Evolutionary conservation across 2,888 invertebrate species (phyloP).

Genomic region (Tenodera sinensis): DNA sequence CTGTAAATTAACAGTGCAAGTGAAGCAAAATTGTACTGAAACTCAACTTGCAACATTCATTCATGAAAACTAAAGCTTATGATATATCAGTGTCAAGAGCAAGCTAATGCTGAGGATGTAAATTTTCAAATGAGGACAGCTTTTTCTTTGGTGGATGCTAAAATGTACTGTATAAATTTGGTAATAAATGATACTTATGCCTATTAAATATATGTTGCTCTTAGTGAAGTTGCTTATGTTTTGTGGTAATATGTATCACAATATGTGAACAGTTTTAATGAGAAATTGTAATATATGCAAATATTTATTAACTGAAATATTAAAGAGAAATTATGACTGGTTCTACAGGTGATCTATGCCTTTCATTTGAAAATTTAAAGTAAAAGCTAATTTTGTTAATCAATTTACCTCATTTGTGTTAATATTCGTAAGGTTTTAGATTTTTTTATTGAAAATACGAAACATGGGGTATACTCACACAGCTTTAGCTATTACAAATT

Average conservation of each 20-base stretch:
- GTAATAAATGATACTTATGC: not conserved
- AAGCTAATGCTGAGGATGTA: not conserved
- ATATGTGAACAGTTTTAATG: not conserved
- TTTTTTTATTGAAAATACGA: no score
- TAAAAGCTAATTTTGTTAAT: not conserved
- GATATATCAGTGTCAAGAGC: not conserved
- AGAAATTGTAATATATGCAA: not conserved
- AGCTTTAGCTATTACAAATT: no score
- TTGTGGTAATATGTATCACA: not conserved
- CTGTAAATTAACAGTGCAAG: no score
- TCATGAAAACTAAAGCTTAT: not conserved
- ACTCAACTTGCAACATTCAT: no score
- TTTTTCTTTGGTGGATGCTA: not conserved
- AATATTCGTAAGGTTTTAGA: not conserved
- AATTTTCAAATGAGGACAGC: not conserved
- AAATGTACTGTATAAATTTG: not conserved
- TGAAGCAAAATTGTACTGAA: no score
- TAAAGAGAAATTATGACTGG: not conserved
- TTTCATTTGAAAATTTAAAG: not conserved
- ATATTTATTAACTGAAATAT: not conserved
- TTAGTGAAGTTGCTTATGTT: not conserved
- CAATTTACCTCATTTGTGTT: not conserved
- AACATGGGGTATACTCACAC: no score
- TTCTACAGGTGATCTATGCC: not conserved
- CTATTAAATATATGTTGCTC: not conserved